A percentile compares a stretch with the other conserved stretches of the same genome.
These are phyloP conservation scores for Theocolax elegans DNA, from an alignment of 1,140 invertebrate genomes.

Conservation along the genomic window DNA sequence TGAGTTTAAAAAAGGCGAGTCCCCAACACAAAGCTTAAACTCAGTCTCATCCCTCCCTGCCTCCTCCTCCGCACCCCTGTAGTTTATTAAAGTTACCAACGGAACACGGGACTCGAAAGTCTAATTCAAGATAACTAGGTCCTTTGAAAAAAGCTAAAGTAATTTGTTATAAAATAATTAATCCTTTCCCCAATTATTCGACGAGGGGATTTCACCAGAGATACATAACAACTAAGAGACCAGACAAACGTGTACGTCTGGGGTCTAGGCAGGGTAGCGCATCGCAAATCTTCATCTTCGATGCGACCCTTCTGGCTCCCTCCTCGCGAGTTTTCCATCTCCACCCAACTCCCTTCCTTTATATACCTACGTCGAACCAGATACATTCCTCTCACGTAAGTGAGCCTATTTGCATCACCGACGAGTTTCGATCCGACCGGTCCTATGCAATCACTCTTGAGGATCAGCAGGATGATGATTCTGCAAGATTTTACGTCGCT, in stretches of 20 bases:
- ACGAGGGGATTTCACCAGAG: no score
- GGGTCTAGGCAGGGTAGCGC: background rate
- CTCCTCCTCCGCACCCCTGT: no score
- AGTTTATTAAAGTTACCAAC: no score
- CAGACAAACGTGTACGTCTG: slow-evolving; percentile 14
- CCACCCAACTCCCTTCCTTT: background rate
- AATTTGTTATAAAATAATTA: no score
- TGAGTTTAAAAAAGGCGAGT: no score
- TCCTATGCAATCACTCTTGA: slow-evolving; percentile 33
- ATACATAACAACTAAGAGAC: no score
- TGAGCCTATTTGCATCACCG: slow-evolving; percentile 35
- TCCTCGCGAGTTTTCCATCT: background rate
- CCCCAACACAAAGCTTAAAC: no score
- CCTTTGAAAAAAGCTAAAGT: no score
- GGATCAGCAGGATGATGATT: slow-evolving; percentile 20
- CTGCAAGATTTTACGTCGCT: background rate
- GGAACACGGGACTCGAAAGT: no score
- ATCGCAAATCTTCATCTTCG: background rate
- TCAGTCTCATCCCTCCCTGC: no score
- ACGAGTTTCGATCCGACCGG: slow-evolving; percentile 20
- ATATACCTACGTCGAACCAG: background rate
- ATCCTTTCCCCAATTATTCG: no score
- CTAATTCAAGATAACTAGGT: no score
- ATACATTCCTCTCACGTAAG: slow-evolving; percentile 38
- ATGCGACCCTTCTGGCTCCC: background rate